Evolutionary conservation across 2,888 invertebrate species (phyloP), one percentile per base, ranked within the genome.

Genomic region (Parnassius mnemosyne): DNA sequence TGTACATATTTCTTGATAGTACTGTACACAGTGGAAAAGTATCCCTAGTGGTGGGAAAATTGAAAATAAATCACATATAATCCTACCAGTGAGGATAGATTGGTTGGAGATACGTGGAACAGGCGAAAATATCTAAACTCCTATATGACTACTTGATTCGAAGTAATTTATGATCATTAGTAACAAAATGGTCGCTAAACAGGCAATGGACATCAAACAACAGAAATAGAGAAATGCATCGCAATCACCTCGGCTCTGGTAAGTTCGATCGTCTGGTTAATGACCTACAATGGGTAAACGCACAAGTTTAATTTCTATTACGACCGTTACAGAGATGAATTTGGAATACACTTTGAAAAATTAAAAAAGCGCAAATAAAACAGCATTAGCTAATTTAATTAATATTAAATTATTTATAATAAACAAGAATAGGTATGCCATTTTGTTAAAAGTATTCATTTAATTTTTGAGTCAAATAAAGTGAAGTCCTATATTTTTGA

Each of bases 261-360:
- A 69, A 66, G 64, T 72, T 75, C 74, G 65, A 69, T 73, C 78
- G 62, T 77, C 81, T 73, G 71, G 77, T 81, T 83, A 84, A 81
- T 81, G 81, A 83, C 83, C 84, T 84, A 83, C 79, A 81, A 81
- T 71, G 72, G 73, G 73, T 73, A 72, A 80, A 75, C 62, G 73
- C 70, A 71, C 51, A 67, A 60, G 61, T 67, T 64, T 46, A 61
- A 51, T 53, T 54, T 25, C 10, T 54, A 52, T 52, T n/a, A 12
- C 49, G 52, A 65, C 66, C 61, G 54, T 46, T 63, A 65, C 49
- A 63, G 62, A 58, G 61, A 61, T 53, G 47, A 47, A 49, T 51
- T 52, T 61, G 12, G 9, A 11, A 41, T 41, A 41, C n/a, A 53
- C 41, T 53, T 9, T 3, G 10, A 34, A 20, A 34, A 3, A 34